Conservation (phyloP, 2,113 vertebrate species). For the Cardinalis cardinalis region DNA sequence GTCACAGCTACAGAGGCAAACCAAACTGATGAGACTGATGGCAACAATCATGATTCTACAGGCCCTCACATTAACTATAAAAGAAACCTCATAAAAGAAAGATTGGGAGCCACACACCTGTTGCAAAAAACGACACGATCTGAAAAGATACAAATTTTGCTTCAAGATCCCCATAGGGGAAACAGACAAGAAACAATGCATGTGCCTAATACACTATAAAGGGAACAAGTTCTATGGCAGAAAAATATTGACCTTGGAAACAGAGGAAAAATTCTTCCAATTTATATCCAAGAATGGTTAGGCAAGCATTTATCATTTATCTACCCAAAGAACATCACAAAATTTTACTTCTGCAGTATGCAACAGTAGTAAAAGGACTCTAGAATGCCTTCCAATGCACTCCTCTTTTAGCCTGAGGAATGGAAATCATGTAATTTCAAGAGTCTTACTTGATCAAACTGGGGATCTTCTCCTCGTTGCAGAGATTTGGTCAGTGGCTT, state of each 20-base stretch:
- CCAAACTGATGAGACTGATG: not conserved
- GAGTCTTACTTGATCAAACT: conserved; percentile 94
- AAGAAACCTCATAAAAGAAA: not conserved
- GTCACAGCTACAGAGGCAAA: not conserved
- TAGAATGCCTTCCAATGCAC: not conserved
- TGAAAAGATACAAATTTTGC: not conserved
- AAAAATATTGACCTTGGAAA: not conserved
- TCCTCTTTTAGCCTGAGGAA: not conserved
- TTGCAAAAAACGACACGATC: not conserved
- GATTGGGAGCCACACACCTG: fast-evolving
- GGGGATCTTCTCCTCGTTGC: conserved; percentile 94
- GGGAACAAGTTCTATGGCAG: not conserved
- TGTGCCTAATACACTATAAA: not conserved
- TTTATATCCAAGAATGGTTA: not conserved
- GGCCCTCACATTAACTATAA: not conserved
- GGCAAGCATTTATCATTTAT: not conserved
- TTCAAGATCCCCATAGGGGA: not conserved
- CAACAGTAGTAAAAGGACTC: not conserved
- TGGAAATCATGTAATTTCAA: not conserved
- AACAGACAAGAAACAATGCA: not conserved
- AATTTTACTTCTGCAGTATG: not conserved
- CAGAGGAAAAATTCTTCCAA: not conserved
- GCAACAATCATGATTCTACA: not conserved
- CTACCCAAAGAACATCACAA: not conserved
- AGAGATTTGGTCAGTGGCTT: conserved; percentile 95